Conservation (phyloP, 2,113 vertebrate species). For the Lutjanus erythropterus region DNA sequence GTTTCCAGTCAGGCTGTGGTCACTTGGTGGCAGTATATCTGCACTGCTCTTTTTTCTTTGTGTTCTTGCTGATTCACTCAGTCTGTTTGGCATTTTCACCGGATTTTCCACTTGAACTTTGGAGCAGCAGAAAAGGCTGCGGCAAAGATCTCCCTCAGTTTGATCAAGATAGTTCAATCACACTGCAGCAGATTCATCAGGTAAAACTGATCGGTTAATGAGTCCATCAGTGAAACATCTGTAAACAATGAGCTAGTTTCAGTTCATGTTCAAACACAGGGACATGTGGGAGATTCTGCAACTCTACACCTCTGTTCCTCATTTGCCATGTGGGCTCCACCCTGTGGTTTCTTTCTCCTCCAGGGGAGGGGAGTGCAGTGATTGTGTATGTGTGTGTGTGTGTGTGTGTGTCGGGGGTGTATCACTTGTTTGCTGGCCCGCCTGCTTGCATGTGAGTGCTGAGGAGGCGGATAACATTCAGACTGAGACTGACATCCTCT, state of each 20-base stretch:
- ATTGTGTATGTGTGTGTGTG: too few relatives aligned
- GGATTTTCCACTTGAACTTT: slow-evolving; percentile 5
- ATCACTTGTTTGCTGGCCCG: background rate
- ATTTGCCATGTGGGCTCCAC: slow-evolving; percentile 32
- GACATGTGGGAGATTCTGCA: slow-evolving; percentile 24
- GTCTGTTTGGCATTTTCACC: background rate
- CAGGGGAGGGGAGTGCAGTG: background rate
- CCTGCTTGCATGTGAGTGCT: slow-evolving; percentile 1
- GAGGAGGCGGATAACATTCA: slow-evolving; percentile 18
- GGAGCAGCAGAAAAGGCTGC: background rate
- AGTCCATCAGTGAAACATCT: background rate
- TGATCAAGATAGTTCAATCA: background rate
- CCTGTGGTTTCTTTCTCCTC: slow-evolving; percentile 3
- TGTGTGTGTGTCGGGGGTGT: too few relatives aligned
- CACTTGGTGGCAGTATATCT: slow-evolving; percentile 47
- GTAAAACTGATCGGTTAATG: background rate
- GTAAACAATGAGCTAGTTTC: background rate
- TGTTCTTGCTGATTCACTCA: background rate
- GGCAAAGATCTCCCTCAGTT: background rate
- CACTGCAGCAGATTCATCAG: background rate
- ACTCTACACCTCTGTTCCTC: slow-evolving; percentile 32
- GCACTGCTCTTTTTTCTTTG: background rate
- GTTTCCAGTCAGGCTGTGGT: background rate
- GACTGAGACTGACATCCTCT: slow-evolving; percentile 47
- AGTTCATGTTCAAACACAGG: background rate